These are phyloP conservation scores for Botrylloides violaceus DNA, from an alignment of 23 tunicate genomes.

Conservation along the genomic window DNA sequence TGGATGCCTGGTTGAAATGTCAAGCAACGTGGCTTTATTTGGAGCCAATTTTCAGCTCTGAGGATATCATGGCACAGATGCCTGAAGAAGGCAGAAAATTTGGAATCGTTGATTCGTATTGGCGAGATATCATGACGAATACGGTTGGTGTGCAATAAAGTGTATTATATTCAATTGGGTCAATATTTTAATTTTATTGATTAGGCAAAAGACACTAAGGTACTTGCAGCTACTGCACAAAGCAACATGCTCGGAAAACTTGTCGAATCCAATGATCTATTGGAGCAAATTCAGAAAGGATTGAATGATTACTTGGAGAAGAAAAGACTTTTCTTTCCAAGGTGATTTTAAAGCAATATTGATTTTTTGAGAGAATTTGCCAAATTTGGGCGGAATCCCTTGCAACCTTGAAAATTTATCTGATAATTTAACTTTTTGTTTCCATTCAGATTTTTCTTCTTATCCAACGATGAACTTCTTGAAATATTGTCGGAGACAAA, in stretches of 20 bases:
- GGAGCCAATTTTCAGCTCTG: conserved; percentile 96
- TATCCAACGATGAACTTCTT: conserved; percentile 92
- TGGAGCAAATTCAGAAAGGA: conserved; percentile 92
- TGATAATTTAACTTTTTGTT: too few relatives aligned
- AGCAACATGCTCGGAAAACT: conserved; percentile 82
- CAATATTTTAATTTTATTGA: neutral
- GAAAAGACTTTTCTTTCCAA: conserved; percentile 79
- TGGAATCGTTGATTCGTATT: conserved; percentile 86
- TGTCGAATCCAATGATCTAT: conserved; percentile 66
- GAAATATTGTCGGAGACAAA: conserved; percentile 95
- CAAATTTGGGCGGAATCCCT: too few relatives aligned
- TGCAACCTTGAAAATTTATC: too few relatives aligned
- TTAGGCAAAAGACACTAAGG: conserved; percentile 81
- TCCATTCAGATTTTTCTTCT: conserved; percentile 69
- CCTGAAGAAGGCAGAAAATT: conserved; percentile 97
- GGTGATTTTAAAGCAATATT: too few relatives aligned
- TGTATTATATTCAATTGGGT: neutral
- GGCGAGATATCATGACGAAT: conserved; percentile 87
- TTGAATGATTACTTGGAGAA: conserved; percentile 89
- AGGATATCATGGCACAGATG: conserved; percentile 98
- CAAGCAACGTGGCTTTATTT: conserved; percentile 98
- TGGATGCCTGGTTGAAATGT: conserved; percentile 93
- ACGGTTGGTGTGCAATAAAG: conserved; percentile 28
- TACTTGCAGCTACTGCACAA: conserved; percentile 89
- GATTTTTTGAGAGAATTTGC: too few relatives aligned